These are phyloP conservation scores for Eupeodes latifasciatus DNA, from an alignment of 2,888 invertebrate species.

Conservation along the genomic window DNA sequence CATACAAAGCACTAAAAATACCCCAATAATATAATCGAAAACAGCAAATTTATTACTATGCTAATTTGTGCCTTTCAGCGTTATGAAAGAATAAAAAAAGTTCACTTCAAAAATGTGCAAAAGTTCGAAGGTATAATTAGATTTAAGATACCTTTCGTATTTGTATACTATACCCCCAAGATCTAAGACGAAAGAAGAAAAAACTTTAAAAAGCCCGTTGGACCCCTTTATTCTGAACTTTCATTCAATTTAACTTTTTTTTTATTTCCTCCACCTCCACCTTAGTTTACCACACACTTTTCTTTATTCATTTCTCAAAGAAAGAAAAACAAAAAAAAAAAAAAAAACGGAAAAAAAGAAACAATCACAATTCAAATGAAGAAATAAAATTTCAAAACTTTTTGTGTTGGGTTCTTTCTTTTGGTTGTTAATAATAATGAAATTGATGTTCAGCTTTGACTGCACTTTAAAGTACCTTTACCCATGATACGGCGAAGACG, in stretches of 20 bases:
- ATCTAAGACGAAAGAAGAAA: neutral
- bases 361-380: conserved; percentile 69
- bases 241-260: conserved; percentile 44
- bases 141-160: too few species aligned
- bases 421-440: conserved; percentile 59
- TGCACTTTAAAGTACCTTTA: conserved; percentile 67
- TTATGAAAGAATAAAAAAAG: too few species aligned
- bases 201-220: neutral
- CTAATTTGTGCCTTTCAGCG: too few species aligned
- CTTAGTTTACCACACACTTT: conserved; percentile 7
- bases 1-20: too few species aligned
- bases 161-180: too few species aligned
- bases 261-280: conserved; percentile 24
- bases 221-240: neutral
- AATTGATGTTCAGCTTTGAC: conserved; percentile 69
- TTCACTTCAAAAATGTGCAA: too few species aligned
- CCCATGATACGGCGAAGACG: neutral
- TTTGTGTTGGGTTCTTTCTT: neutral
- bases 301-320: neutral
- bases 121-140: too few species aligned
- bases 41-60: too few species aligned
- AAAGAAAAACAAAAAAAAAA: too few species aligned
- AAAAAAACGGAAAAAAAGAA: neutral
- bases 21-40: too few species aligned
- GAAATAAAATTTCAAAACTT: conserved; percentile 51